Base-by-base conservation (phyloP, 2,888 invertebrate genomes). In the Boloria selene region DNA sequence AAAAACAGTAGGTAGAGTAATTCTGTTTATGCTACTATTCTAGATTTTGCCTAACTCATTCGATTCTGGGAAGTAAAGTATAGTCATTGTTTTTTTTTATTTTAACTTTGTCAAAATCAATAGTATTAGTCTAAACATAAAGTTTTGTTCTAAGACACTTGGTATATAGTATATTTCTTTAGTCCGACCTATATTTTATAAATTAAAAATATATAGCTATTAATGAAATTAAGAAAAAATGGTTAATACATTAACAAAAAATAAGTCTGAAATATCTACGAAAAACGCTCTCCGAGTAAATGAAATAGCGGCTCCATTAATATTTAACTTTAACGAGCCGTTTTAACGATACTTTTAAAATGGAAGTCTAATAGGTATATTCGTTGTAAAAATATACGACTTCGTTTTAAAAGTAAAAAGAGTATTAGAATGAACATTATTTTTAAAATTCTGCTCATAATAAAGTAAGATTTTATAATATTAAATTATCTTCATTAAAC, bases 321-420 rank as follows among this genome's bases (percentile, higher is more conserved):
- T 73, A 72, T 71, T 73, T 73, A 70, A 72, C 69, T 71, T 72
- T 70, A 72, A 72, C 70, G 73, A 70, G 69, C 61, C 54, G 68
- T 69, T 70, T 73, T 72, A 73, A 73, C 70, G 70, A 72, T 72
- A 70, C 69, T 70, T 73, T 70, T 70, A 70, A 70, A 69, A 72
- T 65, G 69, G 45, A 70, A 68, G 65, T 64, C 61, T 67, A 60
- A 69, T 64, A 68, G 64, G 68, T 68, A 67, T 72, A 70, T 68
- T 65, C 59, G 71, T 60, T 67, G 72, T 77, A 78, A 77, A 79
- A 79, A 77, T 74, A 77, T 75, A 78, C 77, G 74, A 72, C 75
- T 74, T 17, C 50, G 60, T 60, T 65, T 63, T 52, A 63, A 49
- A 47, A 60, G 38, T 63, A 70, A 67, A 71, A 69, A 67, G 64